Conservation (phyloP, 2,113 vertebrate genomes). For the Colaptes auratus region DNA sequence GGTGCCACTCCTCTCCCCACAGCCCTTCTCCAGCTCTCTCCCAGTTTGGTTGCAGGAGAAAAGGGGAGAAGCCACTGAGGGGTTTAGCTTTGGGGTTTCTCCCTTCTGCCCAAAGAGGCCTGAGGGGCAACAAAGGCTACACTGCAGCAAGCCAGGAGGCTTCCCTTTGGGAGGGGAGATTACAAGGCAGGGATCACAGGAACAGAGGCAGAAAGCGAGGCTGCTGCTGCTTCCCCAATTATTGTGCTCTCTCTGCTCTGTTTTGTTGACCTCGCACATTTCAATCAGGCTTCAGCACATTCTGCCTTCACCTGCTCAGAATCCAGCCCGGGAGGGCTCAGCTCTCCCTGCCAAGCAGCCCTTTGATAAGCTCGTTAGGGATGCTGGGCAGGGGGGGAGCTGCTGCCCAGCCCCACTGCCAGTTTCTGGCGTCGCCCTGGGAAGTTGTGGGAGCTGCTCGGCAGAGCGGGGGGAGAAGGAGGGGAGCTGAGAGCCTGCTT, state of each 20-base stretch:
- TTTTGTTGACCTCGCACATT: conserved; percentile 80
- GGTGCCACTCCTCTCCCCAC: background rate
- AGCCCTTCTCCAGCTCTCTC: background rate
- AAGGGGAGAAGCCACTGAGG: conserved; percentile 4
- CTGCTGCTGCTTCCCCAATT: conserved; percentile 73
- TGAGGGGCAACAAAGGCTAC: background rate
- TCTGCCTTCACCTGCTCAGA: conserved; percentile 75
- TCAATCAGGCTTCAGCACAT: conserved; percentile 73
- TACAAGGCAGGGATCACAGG: conserved; percentile 58
- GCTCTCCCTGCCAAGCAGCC: conserved; percentile 66
- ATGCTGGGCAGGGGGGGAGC: conserved; percentile 68
- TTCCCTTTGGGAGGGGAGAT: conserved; percentile 70
- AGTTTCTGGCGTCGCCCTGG: conserved; percentile 65
- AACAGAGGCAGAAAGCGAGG: conserved; percentile 46
- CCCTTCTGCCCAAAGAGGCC: conserved; percentile 10
- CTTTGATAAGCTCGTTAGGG: conserved; percentile 78
- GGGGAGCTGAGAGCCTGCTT: background rate
- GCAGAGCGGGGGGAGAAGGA: background rate
- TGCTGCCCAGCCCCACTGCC: conserved; percentile 35
- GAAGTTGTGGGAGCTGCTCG: conserved; percentile 15
- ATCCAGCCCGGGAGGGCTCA: conserved; percentile 77
- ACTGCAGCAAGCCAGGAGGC: conserved; percentile 65
- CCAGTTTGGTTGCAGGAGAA: background rate
- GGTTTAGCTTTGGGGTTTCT: background rate
- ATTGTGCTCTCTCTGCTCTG: conserved; percentile 66